Conservation (phyloP, 2,888 invertebrate genomes). For the Mechanitis messenoides region DNA sequence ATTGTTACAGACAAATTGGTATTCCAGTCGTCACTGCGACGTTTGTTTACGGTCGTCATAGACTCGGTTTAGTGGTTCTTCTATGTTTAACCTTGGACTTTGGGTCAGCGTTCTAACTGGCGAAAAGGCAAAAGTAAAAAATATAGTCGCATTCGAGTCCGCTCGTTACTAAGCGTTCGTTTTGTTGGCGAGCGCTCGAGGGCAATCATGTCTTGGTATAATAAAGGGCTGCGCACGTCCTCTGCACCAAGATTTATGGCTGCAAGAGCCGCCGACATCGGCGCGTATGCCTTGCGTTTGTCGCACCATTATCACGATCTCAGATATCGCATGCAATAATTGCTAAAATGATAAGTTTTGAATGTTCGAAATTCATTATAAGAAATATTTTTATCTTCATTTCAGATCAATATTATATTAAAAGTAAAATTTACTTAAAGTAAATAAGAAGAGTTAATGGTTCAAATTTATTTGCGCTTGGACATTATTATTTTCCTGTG, state of each 20-base stretch:
- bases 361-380: background rate
- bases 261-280: conserved; percentile 50
- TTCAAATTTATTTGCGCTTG: too few relatives aligned
- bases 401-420: too few relatives aligned
- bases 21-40: conserved; percentile 45
- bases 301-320: conserved; percentile 62
- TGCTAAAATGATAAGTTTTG: conserved; percentile 35
- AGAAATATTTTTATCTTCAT: background rate
- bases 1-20: conserved; percentile 56
- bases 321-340: conserved; percentile 46
- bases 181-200: conserved; percentile 62
- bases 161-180: conserved; percentile 67
- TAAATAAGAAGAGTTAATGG: too few relatives aligned
- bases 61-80: conserved; percentile 28
- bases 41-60: conserved; percentile 43
- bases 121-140: conserved; percentile 40
- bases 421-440: too few relatives aligned
- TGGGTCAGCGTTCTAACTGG: conserved; percentile 19
- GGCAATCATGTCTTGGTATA: conserved; percentile 73
- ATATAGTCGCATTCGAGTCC: conserved; percentile 35
- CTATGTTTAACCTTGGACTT: conserved; percentile 6
- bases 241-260: conserved; percentile 66
- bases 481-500: too few relatives aligned
- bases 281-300: conserved; percentile 58
- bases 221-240: conserved; percentile 70